phyloP scores from a whole-genome alignment of 2,797 vertebrate species.

The Myotis planiceps region DNA sequence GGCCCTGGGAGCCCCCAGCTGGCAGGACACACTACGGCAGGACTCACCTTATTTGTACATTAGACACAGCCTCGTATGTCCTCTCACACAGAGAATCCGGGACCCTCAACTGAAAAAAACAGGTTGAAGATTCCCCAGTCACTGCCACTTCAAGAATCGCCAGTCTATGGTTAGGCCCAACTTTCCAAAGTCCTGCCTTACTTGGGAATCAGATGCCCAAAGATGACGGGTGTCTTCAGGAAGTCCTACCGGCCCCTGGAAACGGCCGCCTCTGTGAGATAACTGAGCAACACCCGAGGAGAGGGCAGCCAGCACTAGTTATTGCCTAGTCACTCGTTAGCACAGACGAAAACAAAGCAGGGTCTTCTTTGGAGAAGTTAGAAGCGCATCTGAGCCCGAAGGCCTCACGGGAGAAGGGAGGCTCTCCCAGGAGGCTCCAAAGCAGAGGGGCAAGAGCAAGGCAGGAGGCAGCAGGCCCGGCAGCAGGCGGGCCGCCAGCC shows the following conservation, averaged over 20 bases:
- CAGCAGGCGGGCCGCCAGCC: not conserved
- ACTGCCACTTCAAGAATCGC: not conserved
- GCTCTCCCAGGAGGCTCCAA: not conserved
- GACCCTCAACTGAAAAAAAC: not conserved
- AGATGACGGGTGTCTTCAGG: not conserved
- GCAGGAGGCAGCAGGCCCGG: not conserved
- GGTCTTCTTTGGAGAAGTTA: constrained; percentile 42
- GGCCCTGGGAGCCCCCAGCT: not conserved
- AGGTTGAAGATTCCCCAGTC: not conserved
- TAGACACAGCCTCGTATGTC: not conserved
- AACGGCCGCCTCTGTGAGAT: not conserved
- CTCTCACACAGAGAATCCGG: not conserved
- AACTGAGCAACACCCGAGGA: not conserved
- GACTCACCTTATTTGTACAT: too few relatives aligned
- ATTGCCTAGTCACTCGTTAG: not conserved
- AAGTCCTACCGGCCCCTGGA: not conserved
- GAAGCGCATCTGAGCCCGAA: constrained; percentile 10
- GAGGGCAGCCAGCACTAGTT: not conserved
- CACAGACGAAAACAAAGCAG: not conserved
- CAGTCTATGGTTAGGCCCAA: not conserved
- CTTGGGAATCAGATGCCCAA: not conserved
- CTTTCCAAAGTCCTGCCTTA: not conserved
- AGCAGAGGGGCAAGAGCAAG: not conserved
- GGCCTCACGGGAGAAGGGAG: not conserved
- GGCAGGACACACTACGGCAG: not conserved